Evolutionary conservation across 2,888 invertebrate genomes (phyloP), one percentile per base, ranked within the genome.

Genomic region (Hypomecis punctinalis): DNA sequence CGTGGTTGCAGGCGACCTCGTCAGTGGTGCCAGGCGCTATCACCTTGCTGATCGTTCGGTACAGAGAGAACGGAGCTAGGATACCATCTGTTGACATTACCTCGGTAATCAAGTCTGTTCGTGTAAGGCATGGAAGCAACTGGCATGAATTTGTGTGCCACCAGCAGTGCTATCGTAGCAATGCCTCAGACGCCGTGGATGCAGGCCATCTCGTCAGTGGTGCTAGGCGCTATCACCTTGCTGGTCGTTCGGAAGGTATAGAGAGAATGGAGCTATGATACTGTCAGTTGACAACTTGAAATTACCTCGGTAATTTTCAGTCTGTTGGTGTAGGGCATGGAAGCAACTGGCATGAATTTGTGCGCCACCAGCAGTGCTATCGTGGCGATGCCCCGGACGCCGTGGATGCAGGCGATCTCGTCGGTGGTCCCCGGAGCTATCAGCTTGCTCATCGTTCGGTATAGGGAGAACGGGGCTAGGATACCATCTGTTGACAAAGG

Each of bases 121-220:
- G 94, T 94, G 72, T 94, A 94, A 0, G 96, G 96, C 76, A 94
- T 91, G 64, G 94, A 93, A 33, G 94, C 94, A 6, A 95, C 88
- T 54, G 95, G 94, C 66, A 96, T 89, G 72, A 95, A 94, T 84
- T 96, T 96, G 78, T 96, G 95, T 5, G 94, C 95, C 9, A 95
- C 77, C 71, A 96, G 94, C 63, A 96, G 85, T 67, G 94, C 93
- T 1, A 95, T 75, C 4, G 95, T 96, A 60, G 94, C 94, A 42
- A 95, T 75, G n/a, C 95, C 94, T 69, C 96, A 93, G 40, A 97
- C 91, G 4, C 97, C 95, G 74, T 97, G 95, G 66, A 97, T 94
- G 78, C 96, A 95, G 40, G 94, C 92, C 70, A 96, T 95, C 72
- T 95, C 94, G 37, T 93, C 93, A 0, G 85, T 79, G 0, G 84